Evolutionary conservation across 2,113 vertebrate genomes (phyloP), one percentile per base, ranked within the genome.

Genomic region (Menidia beryllina): DNA sequence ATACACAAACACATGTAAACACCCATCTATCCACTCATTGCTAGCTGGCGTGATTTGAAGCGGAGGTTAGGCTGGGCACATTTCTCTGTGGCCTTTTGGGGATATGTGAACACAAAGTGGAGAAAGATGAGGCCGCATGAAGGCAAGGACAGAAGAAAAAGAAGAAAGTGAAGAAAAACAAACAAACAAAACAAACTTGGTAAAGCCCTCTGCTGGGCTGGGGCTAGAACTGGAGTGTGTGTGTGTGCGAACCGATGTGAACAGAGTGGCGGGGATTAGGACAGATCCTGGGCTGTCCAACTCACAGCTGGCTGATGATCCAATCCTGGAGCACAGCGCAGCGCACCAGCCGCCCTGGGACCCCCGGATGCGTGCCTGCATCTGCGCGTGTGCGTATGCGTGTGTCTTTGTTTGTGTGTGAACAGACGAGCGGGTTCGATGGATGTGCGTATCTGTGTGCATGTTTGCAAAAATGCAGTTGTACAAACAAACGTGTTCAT

Each of bases 301-400:
- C 85, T 89, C 94, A 93, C 94, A 94, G 94, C 94, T 94, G 94
- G 93, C 93, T 93, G 91, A 93, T 94, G 91, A 94, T 94, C 94
- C 94, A 87, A 91, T 91, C 86, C 91, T 93, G 92, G 92, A 94
- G 90, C 83, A 36, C 91, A 79, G 86, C 63, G 61, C 89, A 83
- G 86, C 78, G 71, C 89, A 89, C 88, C 92, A 91, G 87, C 88
- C 83, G 88, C 91, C 88, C 50, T 79, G 88, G 91, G 92, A 93
- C 83, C 83, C 85, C 66, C 69, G 67, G 82, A 88, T 81, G 77
- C 72, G 67, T 86, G 77, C 74, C 79, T 87, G 86, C 76, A 84
- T 90, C 80, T 84, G 85, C 80, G 82, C 65, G 77, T 77, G 69
- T 61, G 24, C 21, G 27, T 30, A 8, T 84, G 84, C 80, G 82